Percentiles rank a stretch among this genome's conserved stretches.
phyloP scores from a whole-genome alignment of 2,888 invertebrate species.

The Creontiades dilutus region DNA sequence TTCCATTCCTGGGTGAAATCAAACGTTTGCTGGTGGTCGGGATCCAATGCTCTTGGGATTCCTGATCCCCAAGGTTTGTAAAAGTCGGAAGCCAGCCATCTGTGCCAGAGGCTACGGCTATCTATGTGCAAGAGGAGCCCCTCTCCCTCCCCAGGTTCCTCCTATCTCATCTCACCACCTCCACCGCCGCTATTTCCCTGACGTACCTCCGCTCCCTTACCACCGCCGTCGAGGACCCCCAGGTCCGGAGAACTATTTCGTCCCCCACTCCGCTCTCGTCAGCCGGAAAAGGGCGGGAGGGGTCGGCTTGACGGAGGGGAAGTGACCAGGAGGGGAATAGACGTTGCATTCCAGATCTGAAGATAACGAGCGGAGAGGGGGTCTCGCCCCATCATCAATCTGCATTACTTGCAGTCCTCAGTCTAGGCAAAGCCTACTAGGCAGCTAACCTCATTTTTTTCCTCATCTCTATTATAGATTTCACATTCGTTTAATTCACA shows the following conservation, averaged over 20 bases:
- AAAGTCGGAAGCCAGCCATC: slow-evolving; percentile 45
- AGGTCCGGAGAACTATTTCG: slow-evolving; percentile 22
- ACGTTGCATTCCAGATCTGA: slow-evolving; percentile 66
- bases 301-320: too few relatives aligned
- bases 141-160: too few relatives aligned
- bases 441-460: slow-evolving; percentile 34
- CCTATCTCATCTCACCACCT: too few relatives aligned
- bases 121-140: slow-evolving; percentile 36
- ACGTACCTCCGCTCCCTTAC: too few relatives aligned
- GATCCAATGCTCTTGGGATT: too few relatives aligned
- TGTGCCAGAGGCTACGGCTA: slow-evolving; percentile 37
- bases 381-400: slow-evolving; percentile 44
- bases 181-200: too few relatives aligned
- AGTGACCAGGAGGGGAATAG: slow-evolving; percentile 44
- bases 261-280: not conserved
- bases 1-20: too few relatives aligned
- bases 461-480: slow-evolving; percentile 2
- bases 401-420: slow-evolving; percentile 37
- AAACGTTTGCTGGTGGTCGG: too few relatives aligned
- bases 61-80: slow-evolving; percentile 27
- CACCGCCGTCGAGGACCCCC: too few relatives aligned
- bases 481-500: slow-evolving; percentile 30
- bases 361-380: slow-evolving; percentile 53
- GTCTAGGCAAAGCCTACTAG: slow-evolving; percentile 20
- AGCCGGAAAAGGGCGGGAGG: not conserved